Evolutionary conservation across 2,797 vertebrate species (phyloP), one percentile per base, ranked within the genome.

Genomic region (Gephyroberyx darwinii): DNA sequence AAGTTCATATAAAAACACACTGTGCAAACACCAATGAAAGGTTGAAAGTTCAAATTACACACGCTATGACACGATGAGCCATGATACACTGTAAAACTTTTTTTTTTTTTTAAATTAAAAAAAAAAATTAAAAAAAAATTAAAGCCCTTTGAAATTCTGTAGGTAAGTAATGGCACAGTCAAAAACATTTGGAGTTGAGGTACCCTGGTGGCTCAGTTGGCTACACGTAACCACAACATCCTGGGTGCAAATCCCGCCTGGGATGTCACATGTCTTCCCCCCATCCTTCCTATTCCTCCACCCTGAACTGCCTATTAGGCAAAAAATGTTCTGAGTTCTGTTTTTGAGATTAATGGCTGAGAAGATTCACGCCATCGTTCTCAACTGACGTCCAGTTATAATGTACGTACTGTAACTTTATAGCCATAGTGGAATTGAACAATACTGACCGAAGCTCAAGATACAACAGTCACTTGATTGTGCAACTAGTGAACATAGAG

Each of bases 301-400:
- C 26, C 26, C 26, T 26, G 26, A 26, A 26, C 26, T 26, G 26
- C 26, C 26, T 26, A 26, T 26, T 26, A 26, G 26, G 37, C 56
- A 2, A 55, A 13, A 62, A 56, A 26, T 60, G 71, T 71, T 70
- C 54, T 60, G 70, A 77, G 43, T n/a, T n/a, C n/a, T n/a, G n/a
- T n/a, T n/a, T n/a, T 66, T 70, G 54, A 53, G 50, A 45, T 70
- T 51, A 69, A 63, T 13, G 1, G 35, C 16, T 50, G 5, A 50
- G 3, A 54, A 57, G 20, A 14, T n/a, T n/a, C 14, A 31, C 7
- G 59, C 2, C 5, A 51, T 2, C 26, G 17, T 16, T 64, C n/a
- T 30, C 41, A 31, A 35, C 54, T 60, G 57, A 59, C 50, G 14
- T 67, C 39, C 48, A 37, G 5, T 45, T 47, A 55, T 0, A 43